Evolutionary conservation across 2,888 invertebrate species (phyloP).

Genomic region (Caenorhabditis sp.): DNA sequence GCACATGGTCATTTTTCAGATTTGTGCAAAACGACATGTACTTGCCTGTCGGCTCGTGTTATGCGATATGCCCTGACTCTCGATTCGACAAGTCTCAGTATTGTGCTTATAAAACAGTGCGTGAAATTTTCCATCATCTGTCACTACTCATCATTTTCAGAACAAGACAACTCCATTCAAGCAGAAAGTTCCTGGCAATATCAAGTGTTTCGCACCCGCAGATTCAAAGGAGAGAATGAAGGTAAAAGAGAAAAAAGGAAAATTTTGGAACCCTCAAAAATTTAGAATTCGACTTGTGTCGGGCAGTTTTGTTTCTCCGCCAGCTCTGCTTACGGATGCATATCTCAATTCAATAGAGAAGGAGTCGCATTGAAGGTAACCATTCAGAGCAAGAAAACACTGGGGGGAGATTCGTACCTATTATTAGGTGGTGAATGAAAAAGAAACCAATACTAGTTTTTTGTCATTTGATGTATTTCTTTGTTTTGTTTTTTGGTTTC

Average conservation of each 20-base stretch:
- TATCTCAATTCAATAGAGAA: conserved; percentile 38
- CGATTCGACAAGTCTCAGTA: neutral
- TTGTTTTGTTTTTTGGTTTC: too few species aligned
- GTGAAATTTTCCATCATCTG: neutral
- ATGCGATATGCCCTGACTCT: neutral
- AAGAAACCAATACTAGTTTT: neutral
- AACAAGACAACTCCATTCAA: conserved; percentile 27
- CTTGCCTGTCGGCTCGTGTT: conserved; percentile 37
- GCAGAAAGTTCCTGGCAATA: conserved; percentile 20
- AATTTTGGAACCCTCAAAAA: neutral
- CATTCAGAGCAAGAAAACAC: neutral
- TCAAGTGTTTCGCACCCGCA: conserved; percentile 29
- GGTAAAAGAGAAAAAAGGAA: conserved; percentile 3
- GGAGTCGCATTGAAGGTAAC: conserved; percentile 27
- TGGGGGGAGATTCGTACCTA: neutral
- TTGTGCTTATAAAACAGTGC: conserved; percentile 16
- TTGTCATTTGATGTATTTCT: neutral
- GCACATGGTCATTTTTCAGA: neutral
- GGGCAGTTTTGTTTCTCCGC: conserved; percentile 44
- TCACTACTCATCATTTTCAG: conserved; percentile 8
- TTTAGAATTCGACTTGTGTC: conserved; percentile 52
- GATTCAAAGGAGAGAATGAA: neutral
- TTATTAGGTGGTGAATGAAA: neutral
- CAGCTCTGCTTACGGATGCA: conserved; percentile 37
- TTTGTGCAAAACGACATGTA: neutral